Base-by-base conservation (phyloP, 2,888 invertebrate species). In the Agelastica alni region DNA sequence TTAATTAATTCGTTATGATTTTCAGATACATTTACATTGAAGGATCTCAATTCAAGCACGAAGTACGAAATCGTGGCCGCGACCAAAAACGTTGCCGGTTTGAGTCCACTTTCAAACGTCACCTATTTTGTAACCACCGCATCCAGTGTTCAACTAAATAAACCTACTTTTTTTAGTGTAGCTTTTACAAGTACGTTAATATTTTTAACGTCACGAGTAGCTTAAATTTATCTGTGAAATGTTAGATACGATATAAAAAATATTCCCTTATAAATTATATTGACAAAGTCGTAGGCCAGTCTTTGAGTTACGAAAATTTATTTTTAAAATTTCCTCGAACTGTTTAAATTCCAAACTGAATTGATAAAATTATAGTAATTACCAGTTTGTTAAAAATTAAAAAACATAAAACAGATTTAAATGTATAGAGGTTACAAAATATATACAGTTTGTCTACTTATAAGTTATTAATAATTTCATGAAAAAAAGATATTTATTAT, bases 51-150 rank as follows among this genome's bases (percentile, higher is more conserved):
- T 14, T 74, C 76, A 18, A 77, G 80, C 59, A 82, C 82, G 2
- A 76, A 75, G 22, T 84, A 83, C 64, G 75, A 79, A 52, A 75
- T 83, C 55, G 73, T 79, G 44, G 83, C 80, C 1, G 83, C 83
- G 20, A 78, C 82, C 2, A 76, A 76, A 48, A 84, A 83, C 66
- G 70, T 75, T 13, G 83, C 83, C 6, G 83, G 83, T n/a, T 70
- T 79, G 30, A 76, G 76, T 59, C 69, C 70, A 16, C 76, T 66
- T 56, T 70, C 71, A n/a, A 70, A 72, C 53, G 51, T 59, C 41
- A 65, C 70, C 30, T 63, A 53, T 36, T 72, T 71, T 58, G 60
- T 61, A 31, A 74, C 74, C 7, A 36, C 36, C 22, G 46, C 59
- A 5, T 32, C 37, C 18, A 45, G 51, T 47, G 48, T 53, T 52